Evolutionary conservation across 2,888 invertebrate species (phyloP), one percentile per base, ranked within the genome.

Genomic region (Desoria tigrina): DNA sequence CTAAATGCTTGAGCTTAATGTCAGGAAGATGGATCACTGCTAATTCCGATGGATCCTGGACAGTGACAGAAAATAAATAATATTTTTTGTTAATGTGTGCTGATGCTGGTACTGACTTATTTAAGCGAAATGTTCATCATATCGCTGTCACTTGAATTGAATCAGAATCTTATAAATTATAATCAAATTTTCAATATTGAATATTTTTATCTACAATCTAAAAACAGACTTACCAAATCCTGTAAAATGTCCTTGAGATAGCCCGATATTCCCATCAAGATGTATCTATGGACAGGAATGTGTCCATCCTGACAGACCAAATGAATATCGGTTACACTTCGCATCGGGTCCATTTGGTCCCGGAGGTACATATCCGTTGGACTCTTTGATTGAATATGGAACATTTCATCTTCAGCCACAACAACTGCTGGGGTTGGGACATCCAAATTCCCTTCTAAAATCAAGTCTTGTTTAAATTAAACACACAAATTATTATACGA

Each of bases 251-350:
- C 57, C 59, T 59, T 57, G 11, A 68, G 50, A 53, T 69, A 63
- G 21, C 54, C 51, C 4, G 72, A 73, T 1, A 62, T 61, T 23
- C 68, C 70, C 66, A 70, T 73, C 14, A 73, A 57, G 3, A 70
- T 51, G 53, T 66, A 68, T 0, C 72, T 59, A 49, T 73, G 72
- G 26, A 70, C 70, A 6, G 65, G 72, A 55, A 73, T 61, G 45
- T 63, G 66, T 1, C 72, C 72, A 58, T 73, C 72, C 49, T 49
- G 18, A 56, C 72, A 73, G 6, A 68, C 66, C 4, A 72, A 49
- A 32, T 70, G 65, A 1, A 70, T 56, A 63, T 73, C 70, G 14
- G 67, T 61, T 26, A 56, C 57, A 39, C 61, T 67, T 4, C 51
- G 18, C 11, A 42, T 51, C 6, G 27, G 21, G 11, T 24, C 24